These are phyloP conservation scores for Ambastaia sidthimunki DNA, from an alignment of 2,797 vertebrate species.

Conservation along the genomic window DNA sequence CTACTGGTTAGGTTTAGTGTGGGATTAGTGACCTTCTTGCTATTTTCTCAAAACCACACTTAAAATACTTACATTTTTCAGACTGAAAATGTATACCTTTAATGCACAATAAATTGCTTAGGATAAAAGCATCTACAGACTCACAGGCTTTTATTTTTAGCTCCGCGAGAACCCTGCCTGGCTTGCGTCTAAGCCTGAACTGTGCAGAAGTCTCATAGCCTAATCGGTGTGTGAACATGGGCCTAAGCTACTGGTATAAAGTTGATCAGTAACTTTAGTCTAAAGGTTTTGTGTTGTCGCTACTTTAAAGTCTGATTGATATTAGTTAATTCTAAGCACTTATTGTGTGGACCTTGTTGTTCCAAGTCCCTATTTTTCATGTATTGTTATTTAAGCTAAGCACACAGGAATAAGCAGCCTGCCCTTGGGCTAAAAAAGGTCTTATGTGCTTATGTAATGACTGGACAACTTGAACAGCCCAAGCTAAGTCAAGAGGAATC, in stretches of 20 bases:
- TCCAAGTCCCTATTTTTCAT: constrained; percentile 35
- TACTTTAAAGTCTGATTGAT: constrained; percentile 74
- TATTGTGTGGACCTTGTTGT: constrained; percentile 66
- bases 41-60: no score
- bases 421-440: constrained; percentile 60
- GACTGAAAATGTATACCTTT: background rate
- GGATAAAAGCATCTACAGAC: constrained; percentile 16
- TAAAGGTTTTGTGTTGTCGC: constrained; percentile 39
- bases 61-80: no score
- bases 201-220: constrained; percentile 25
- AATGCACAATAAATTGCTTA: background rate
- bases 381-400: constrained; percentile 70
- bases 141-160: constrained; percentile 26
- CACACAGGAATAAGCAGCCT: constrained; percentile 59
- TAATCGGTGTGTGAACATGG: constrained; percentile 49
- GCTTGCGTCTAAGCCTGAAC: background rate
- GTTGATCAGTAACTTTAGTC: constrained; percentile 75
- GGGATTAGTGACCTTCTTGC: no score
- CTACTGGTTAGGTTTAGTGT: no score
- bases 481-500: background rate
- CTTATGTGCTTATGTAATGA: constrained; percentile 69
- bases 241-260: constrained; percentile 50
- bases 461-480: constrained; percentile 40
- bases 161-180: constrained; percentile 4
- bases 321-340: constrained; percentile 68